Evolutionary conservation across 2,113 vertebrate species (phyloP).

Genomic region (Chamaetylas fuelleborni): DNA sequence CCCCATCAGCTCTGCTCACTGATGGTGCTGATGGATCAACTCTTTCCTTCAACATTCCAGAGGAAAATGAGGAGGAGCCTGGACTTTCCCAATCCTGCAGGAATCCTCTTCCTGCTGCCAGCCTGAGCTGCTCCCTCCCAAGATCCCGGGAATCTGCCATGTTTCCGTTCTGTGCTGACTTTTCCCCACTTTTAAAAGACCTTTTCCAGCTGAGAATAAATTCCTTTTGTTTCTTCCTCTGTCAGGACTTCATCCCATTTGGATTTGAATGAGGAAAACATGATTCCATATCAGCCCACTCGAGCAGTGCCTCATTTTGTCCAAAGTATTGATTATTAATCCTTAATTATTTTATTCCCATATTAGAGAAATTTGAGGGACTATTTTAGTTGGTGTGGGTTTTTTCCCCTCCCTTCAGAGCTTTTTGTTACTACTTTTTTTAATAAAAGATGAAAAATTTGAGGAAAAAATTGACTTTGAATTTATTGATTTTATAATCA

Average conservation of each 20-base stretch:
- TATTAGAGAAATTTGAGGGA: not conserved
- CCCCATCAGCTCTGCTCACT: not conserved
- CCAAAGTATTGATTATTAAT: not conserved
- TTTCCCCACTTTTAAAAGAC: not conserved
- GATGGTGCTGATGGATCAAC: accelerated
- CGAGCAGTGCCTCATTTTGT: not conserved
- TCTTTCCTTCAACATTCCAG: not conserved
- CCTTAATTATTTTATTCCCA: accelerated
- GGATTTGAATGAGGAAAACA: not conserved
- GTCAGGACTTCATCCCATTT: not conserved
- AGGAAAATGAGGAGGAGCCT: no score
- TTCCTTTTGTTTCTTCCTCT: not conserved
- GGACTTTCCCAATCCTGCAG: not conserved
- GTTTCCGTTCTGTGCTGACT: not conserved
- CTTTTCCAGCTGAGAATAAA: not conserved
- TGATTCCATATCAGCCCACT: not conserved
- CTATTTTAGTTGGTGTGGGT: not conserved
- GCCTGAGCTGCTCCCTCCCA: not conserved
- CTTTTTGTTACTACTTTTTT: no score
- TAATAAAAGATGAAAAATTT: not conserved
- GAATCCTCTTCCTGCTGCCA: not conserved
- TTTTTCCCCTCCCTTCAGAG: not conserved
- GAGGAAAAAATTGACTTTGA: not conserved
- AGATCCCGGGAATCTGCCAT: accelerated
- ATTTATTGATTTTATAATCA: no score